These are phyloP conservation scores for Meliscaeva auricollis DNA, from an alignment of 2,888 invertebrate genomes.

Conservation along the genomic window DNA sequence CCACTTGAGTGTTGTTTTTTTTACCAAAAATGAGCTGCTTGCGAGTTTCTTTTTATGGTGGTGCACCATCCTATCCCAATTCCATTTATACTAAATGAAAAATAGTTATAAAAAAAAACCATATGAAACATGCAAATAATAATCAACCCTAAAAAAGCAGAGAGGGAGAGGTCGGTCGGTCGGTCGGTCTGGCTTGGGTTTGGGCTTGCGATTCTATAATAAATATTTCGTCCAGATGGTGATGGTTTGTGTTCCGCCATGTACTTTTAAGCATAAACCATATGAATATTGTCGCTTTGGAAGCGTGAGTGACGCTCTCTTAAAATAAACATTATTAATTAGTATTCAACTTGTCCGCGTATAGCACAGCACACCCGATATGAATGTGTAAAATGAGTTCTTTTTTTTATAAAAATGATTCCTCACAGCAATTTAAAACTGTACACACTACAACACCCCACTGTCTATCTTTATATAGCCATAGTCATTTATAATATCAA, in stretches of 20 bases:
- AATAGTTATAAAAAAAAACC: conserved; percentile 24
- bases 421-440: conserved; percentile 28
- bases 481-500: background rate
- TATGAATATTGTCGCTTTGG: background rate
- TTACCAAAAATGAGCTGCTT: conserved; percentile 56
- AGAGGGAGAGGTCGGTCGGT: conserved; percentile 44
- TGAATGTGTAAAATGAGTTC: conserved; percentile 48
- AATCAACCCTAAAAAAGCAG: conserved; percentile 41
- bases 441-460: background rate
- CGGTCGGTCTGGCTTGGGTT: background rate
- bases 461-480: background rate
- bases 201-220: background rate
- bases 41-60: conserved; percentile 35
- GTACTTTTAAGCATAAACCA: background rate
- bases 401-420: conserved; percentile 43
- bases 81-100: conserved; percentile 35
- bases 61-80: conserved; percentile 2
- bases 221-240: conserved; percentile 62
- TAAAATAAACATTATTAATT: conserved; percentile 53
- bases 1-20: conserved; percentile 30
- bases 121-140: conserved; percentile 54
- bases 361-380: conserved; percentile 1
- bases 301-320: conserved; percentile 44
- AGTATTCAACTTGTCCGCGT: conserved; percentile 54
- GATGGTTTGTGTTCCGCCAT: background rate